phyloP scores from a whole-genome alignment of 2,888 invertebrate species.

The Flexamia atlantica region DNA sequence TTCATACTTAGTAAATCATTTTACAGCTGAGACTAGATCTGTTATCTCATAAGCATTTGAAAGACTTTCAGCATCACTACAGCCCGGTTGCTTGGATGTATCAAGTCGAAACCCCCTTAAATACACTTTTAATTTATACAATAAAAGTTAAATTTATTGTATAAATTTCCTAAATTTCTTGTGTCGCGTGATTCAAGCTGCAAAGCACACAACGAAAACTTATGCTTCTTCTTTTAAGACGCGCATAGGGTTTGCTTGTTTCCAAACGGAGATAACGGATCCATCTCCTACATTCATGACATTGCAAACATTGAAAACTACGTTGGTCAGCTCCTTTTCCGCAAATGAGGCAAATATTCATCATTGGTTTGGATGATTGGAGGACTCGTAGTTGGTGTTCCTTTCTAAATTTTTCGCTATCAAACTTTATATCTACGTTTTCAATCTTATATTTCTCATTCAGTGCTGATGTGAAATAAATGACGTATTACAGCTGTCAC shows the following conservation, averaged over 20 bases:
- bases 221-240: not conserved
- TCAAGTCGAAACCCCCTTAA: too few relatives aligned
- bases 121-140: too few relatives aligned
- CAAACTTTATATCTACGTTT: not conserved
- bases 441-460: not conserved
- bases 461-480: not conserved
- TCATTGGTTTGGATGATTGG: not conserved
- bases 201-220: not conserved
- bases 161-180: too few relatives aligned
- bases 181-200: not conserved
- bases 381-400: not conserved
- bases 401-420: not conserved
- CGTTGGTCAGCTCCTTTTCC: not conserved
- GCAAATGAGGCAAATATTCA: not conserved
- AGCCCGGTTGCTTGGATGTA: too few relatives aligned
- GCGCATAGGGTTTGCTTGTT: not conserved
- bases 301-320: not conserved
- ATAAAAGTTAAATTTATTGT: too few relatives aligned
- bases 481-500: not conserved
- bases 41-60: too few relatives aligned
- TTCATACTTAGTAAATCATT: too few relatives aligned
- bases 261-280: not conserved
- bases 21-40: too few relatives aligned
- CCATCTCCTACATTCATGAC: not conserved
- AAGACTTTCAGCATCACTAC: too few relatives aligned